These are phyloP conservation scores for Zelostemma sp. DNA, from an alignment of 1,140 invertebrate genomes.

Conservation along the genomic window DNA sequence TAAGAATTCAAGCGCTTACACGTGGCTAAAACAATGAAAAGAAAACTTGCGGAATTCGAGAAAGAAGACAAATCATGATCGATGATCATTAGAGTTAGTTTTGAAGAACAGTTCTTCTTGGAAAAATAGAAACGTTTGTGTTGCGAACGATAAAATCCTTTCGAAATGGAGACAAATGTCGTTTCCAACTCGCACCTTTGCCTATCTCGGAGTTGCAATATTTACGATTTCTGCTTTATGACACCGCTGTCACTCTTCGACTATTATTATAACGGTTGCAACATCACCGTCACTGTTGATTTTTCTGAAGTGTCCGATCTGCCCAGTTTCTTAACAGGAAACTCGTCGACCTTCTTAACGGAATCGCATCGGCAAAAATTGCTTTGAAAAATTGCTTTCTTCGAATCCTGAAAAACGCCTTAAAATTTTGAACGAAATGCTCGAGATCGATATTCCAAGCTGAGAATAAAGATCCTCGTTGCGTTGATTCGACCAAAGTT, in stretches of 20 bases:
- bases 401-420: background rate
- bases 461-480: no score
- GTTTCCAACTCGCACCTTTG: constrained; percentile 7
- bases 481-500: no score
- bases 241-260: constrained; percentile 26
- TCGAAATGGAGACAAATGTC: constrained; percentile 26
- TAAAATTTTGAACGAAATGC: no score
- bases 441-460: no score
- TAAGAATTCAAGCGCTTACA: constrained; percentile 5
- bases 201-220: constrained; percentile 23
- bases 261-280: constrained; percentile 46
- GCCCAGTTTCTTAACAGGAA: constrained; percentile 28
- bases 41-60: background rate
- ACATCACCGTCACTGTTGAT: constrained; percentile 29
- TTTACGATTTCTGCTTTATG: constrained; percentile 33
- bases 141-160: constrained; percentile 21
- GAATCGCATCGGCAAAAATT: no score
- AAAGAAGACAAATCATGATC: background rate
- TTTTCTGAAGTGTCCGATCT: constrained; percentile 26
- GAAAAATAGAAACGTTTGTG: constrained; percentile 1
- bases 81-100: no score
- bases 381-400: background rate
- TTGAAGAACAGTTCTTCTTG: no score
- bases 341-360: constrained; percentile 39
- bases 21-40: background rate